Base-by-base conservation (phyloP, 53 echinoderm and acorn worm genomes). In the Echinometra lucunter region DNA sequence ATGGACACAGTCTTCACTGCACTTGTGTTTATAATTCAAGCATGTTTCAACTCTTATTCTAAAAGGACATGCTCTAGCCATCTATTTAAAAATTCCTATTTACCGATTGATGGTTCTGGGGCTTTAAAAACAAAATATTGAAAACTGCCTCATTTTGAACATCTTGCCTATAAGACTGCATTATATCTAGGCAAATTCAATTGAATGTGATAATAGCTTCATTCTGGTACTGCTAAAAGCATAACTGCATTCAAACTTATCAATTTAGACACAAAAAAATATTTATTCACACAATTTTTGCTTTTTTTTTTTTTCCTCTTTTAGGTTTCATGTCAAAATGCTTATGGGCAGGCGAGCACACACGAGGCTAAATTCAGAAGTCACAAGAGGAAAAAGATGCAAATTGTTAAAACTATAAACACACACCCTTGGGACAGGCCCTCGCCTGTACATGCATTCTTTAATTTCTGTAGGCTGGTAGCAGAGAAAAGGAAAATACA, bases 361-460 rank as follows among this genome's bases (percentile, higher is more conserved):
- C 92, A 92, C 40, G 15, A 38, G 47, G 32, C 57, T 28, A 28
- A n/a, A 91, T 72, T 23, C 69, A 72, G 67, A 57, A 92, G 47
- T 11, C 1, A 53, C 92, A 75, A 75, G 55, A 75, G 28, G 44
- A 38, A 21, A 53, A 35, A 28, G 90, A 90, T 58, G 42, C 45
- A 63, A 44, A 91, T 23, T 44, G 45, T 21, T 91, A 93, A 78
- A 23, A 25, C 40, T 47, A 18, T 91, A 45, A 90, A 58, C 92
- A 98, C 98, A 98, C 98, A 98, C 98, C 98, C 97, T 82, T 72
- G 91, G 90, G 78, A 98, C 97, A 89, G 97, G 94, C 94, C 98
- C 96, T 75, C 92, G 74, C 96, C 96, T 96, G 72, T 92, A 69
- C 98, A 98, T 97, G 96, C 96, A 94, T 80, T 97, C 93, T 89